phyloP scores from a whole-genome alignment of 2,797 vertebrate species.

The Pangasius larnaudii region DNA sequence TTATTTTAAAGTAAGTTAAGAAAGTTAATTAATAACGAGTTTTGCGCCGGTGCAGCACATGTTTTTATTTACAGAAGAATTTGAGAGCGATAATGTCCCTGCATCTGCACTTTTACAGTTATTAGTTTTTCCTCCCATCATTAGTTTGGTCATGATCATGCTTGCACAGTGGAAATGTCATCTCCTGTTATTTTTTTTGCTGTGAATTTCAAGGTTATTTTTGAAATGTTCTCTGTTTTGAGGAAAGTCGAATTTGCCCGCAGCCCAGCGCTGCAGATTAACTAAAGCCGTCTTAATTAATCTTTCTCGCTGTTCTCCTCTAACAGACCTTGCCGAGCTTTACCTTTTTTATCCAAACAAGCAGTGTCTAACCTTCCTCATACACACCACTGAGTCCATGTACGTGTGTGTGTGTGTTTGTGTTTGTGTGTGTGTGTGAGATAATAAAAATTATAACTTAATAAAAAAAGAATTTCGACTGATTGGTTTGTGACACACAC shows the following conservation, averaged over 20 bases:
- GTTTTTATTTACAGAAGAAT: background rate
- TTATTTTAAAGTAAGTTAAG: background rate
- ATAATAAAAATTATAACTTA: background rate
- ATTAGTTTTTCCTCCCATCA: background rate
- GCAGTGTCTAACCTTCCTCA: constrained; percentile 29
- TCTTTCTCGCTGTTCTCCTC: constrained; percentile 76
- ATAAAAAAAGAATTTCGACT: background rate
- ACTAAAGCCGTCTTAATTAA: constrained; percentile 81
- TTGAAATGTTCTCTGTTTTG: constrained; percentile 59
- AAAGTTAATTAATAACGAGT: background rate
- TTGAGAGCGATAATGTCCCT: background rate
- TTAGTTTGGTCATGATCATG: background rate
- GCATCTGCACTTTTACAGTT: background rate
- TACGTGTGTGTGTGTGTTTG: background rate
- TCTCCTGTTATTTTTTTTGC: background rate
- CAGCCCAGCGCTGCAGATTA: constrained; percentile 66
- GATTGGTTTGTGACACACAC: background rate
- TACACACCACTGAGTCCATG: constrained; percentile 11
- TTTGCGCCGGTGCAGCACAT: background rate
- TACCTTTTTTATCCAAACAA: constrained; percentile 40
- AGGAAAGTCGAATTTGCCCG: constrained; percentile 70
- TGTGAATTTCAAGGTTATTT: constrained; percentile 19
- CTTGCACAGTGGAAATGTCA: constrained; percentile 8
- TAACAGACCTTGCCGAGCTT: constrained; percentile 72
- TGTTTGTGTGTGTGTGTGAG: constrained; percentile 5